These are phyloP conservation scores for Nasalis larvatus DNA, from an alignment of 2,113 vertebrate species.

Conservation along the genomic window DNA sequence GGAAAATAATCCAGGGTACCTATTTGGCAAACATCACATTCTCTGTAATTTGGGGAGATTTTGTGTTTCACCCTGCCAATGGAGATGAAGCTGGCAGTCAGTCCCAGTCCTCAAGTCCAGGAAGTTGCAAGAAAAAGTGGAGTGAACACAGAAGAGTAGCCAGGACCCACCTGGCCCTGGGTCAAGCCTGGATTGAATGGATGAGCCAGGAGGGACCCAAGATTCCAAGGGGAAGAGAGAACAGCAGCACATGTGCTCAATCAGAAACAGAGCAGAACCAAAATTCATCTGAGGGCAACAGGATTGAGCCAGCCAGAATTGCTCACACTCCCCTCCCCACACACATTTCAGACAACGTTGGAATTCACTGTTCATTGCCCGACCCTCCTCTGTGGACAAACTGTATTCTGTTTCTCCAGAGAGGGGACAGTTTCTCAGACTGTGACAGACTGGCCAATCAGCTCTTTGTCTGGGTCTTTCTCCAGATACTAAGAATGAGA, in stretches of 20 bases:
- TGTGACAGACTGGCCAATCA: neutral
- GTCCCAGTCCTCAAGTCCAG: neutral
- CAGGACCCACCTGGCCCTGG: neutral
- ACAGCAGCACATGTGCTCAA: neutral
- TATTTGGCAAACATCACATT: slow-evolving; percentile 42
- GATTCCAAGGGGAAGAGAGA: neutral
- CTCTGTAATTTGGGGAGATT: slow-evolving; percentile 69
- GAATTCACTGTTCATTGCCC: neutral
- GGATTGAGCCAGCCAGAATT: neutral
- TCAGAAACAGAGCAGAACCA: slow-evolving; percentile 46
- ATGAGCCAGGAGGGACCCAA: neutral
- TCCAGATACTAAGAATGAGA: neutral
- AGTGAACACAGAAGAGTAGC: neutral
- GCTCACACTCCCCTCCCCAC: neutral
- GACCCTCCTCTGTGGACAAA: neutral
- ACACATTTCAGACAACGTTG: neutral
- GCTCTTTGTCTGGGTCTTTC: neutral
- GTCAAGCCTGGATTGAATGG: neutral
- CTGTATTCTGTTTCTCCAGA: neutral
- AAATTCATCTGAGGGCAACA: neutral
- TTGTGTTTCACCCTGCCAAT: slow-evolving; percentile 53
- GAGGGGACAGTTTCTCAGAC: neutral
- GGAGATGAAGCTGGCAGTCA: neutral
- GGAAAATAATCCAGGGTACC: slow-evolving; percentile 43
- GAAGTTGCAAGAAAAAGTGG: neutral